Conservation (phyloP, 2,888 invertebrate genomes). For the Congeria kusceri region DNA sequence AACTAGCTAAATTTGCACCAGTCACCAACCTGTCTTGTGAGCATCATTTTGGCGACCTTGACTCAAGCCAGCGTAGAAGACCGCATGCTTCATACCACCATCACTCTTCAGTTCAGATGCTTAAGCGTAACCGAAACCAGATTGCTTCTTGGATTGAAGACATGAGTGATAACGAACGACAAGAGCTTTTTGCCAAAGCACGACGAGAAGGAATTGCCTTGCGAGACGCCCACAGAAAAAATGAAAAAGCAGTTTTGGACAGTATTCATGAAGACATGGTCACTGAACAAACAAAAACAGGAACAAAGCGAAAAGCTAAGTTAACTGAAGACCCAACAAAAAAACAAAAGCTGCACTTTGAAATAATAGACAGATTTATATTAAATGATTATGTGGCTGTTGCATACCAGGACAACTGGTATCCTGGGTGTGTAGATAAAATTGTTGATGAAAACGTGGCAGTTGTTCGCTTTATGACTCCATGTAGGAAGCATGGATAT, state of each 20-base stretch:
- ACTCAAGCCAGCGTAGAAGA: constrained; percentile 41
- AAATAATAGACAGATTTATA: not conserved
- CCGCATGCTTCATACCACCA: constrained; percentile 54
- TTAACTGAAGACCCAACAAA: not conserved
- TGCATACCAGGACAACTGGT: constrained; percentile 36
- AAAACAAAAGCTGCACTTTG: not conserved
- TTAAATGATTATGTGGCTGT: constrained; percentile 34
- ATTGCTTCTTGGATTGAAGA: constrained; percentile 35
- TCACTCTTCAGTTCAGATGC: constrained; percentile 51
- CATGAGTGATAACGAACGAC: constrained; percentile 4
- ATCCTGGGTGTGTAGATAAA: not conserved
- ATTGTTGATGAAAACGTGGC: not conserved
- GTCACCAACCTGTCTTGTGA: constrained; percentile 53
- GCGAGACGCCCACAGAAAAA: not conserved
- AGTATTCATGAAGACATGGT: constrained; percentile 15
- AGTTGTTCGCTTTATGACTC: constrained; percentile 3
- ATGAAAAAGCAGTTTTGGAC: constrained; percentile 17
- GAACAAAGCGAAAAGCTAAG: not conserved
- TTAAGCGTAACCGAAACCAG: constrained; percentile 46
- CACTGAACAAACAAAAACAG: not conserved
- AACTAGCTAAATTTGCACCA: constrained; percentile 30
- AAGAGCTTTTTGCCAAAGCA: not conserved
- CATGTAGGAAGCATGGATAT: constrained; percentile 14
- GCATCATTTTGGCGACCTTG: constrained; percentile 62
- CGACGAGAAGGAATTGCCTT: constrained; percentile 22